A percentile compares a stretch with the other conserved stretches of the same genome.
Evolutionary conservation across 2,888 invertebrate species (phyloP).

Genomic region (Parascotia fuliginaria): DNA sequence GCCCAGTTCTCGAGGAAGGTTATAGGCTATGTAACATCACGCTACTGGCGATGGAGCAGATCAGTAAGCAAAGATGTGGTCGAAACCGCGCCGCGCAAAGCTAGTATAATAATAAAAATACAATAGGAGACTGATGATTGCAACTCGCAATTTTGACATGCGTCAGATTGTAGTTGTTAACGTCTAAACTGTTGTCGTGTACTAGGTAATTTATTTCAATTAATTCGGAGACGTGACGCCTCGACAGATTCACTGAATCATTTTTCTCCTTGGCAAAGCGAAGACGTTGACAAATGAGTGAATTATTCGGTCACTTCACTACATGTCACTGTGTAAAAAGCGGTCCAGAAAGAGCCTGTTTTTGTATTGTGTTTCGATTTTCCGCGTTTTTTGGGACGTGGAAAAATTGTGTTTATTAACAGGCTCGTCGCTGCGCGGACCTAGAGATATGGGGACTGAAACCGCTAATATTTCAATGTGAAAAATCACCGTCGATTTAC

Average conservation of each 20-base stretch:
- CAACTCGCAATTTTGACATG: slow-evolving; percentile 55
- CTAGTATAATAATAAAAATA: too few relatives aligned
- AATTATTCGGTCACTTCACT: slow-evolving; percentile 80
- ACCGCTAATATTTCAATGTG: slow-evolving; percentile 73
- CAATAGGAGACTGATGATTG: slow-evolving; percentile 28
- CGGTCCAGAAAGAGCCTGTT: slow-evolving; percentile 28
- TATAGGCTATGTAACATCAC: too few relatives aligned
- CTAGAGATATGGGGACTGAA: slow-evolving; percentile 63
- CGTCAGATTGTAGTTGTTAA: slow-evolving; percentile 59
- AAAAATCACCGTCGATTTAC: slow-evolving; percentile 76
- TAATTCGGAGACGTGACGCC: slow-evolving; percentile 76
- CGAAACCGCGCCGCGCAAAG: too few relatives aligned
- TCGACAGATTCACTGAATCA: slow-evolving; percentile 80
- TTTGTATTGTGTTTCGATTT: slow-evolving; percentile 47
- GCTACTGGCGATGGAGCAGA: too few relatives aligned
- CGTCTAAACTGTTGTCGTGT: slow-evolving; percentile 70
- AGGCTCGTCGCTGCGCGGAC: slow-evolving; percentile 51
- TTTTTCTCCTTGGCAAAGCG: slow-evolving; percentile 75
- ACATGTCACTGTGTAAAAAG: slow-evolving; percentile 54
- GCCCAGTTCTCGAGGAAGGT: too few relatives aligned
- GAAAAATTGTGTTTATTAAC: slow-evolving; percentile 68
- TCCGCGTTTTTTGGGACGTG: slow-evolving; percentile 37
- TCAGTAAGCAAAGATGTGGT: too few relatives aligned
- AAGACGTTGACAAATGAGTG: slow-evolving; percentile 80
- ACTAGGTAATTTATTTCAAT: slow-evolving; percentile 79